Percentiles rank a stretch among this genome's conserved stretches.
Conservation (phyloP, 2,888 invertebrate genomes). For the Sarcophaga rosellei region DNA sequence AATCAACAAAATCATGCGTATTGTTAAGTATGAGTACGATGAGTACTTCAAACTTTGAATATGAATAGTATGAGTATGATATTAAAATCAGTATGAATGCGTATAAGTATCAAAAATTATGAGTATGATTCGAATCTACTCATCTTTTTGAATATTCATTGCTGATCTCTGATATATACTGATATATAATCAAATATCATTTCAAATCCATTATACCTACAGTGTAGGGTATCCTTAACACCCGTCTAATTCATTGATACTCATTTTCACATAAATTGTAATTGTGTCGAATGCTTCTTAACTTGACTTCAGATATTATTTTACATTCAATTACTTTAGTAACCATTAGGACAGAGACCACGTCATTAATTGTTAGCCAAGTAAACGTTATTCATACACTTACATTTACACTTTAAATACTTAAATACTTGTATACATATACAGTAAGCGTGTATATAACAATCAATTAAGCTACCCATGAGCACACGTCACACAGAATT, state of each 20-base stretch:
- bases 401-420: neutral
- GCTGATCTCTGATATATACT: too few species aligned
- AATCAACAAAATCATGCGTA: too few species aligned
- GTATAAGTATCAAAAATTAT: too few species aligned
- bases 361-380: conserved; percentile 3
- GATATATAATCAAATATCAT: too few species aligned
- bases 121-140: too few species aligned
- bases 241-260: neutral
- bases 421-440: neutral
- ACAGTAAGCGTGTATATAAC: neutral
- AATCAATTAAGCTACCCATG: conserved; percentile 54
- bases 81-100: too few species aligned
- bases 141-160: too few species aligned
- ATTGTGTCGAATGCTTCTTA: conserved; percentile 32
- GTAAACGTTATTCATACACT: neutral
- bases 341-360: conserved; percentile 32
- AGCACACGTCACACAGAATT: conserved; percentile 60
- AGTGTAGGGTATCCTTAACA: too few species aligned
- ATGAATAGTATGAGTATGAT: too few species aligned
- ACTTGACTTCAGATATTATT: conserved; percentile 50
- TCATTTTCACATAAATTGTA: conserved; percentile 19
- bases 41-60: too few species aligned
- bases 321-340: conserved; percentile 37
- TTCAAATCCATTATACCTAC: neutral
- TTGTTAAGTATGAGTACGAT: too few species aligned